A percentile compares a stretch with the other conserved stretches of the same genome.
Evolutionary conservation across 2,888 invertebrate species (phyloP).

Genomic region (Dione vanillae): DNA sequence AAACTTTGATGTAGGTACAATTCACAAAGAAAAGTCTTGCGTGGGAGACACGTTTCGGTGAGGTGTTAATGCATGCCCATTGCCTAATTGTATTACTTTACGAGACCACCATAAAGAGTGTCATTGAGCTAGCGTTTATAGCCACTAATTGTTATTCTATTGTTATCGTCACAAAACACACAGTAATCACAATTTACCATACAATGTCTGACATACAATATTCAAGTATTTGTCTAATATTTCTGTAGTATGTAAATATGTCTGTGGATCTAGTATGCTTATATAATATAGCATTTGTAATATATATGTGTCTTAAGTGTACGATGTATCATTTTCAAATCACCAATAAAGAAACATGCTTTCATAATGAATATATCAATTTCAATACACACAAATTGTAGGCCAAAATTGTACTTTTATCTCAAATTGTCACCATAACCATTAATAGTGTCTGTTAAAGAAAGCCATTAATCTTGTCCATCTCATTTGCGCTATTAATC

Average conservation of each 20-base stretch:
- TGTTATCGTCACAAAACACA: slow-evolving; percentile 51
- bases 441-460: slow-evolving; percentile 3
- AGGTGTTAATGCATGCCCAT: slow-evolving; percentile 81
- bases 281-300: neutral
- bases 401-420: neutral
- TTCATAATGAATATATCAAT: neutral
- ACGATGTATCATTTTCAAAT: neutral
- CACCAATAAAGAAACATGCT: neutral
- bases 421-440: neutral
- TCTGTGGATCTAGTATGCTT: neutral
- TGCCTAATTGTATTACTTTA: slow-evolving; percentile 82
- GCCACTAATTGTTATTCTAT: slow-evolving; percentile 73
- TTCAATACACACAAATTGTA: neutral
- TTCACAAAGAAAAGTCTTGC: slow-evolving; percentile 63
- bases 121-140: slow-evolving; percentile 64
- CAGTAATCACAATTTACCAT: slow-evolving; percentile 26
- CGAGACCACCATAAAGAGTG: slow-evolving; percentile 73
- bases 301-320: neutral
- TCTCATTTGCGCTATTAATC: slow-evolving; percentile 40
- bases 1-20: slow-evolving; percentile 64
- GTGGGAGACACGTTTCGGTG: slow-evolving; percentile 72
- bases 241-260: neutral
- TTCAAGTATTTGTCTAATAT: slow-evolving; percentile 6
- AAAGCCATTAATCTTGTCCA: slow-evolving; percentile 30
- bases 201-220: slow-evolving; percentile 7